phyloP scores from a whole-genome alignment of 1,140 invertebrate genomes.

The Anagrus nilaparvatae region DNA sequence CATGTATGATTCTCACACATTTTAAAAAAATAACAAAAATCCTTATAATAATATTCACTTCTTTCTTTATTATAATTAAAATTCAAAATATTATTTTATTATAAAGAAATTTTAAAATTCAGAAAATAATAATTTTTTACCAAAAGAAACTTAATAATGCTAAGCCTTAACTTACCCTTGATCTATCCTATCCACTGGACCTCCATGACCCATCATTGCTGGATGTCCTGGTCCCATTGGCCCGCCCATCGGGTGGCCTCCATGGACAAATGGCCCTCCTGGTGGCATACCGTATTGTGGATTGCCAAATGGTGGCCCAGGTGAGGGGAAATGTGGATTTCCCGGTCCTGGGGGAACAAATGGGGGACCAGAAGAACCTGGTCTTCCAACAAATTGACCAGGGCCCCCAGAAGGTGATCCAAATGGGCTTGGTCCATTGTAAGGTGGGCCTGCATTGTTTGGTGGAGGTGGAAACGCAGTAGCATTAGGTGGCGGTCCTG shows the following conservation, averaged over 20 bases:
- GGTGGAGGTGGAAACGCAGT: slow-evolving; percentile 53
- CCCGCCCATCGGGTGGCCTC: slow-evolving; percentile 49
- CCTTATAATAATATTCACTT: too few relatives aligned
- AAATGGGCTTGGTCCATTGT: slow-evolving; percentile 54
- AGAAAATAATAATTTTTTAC: slow-evolving; percentile 9
- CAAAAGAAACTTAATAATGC: neutral
- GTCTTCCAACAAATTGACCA: slow-evolving; percentile 52
- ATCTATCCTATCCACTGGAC: slow-evolving; percentile 60
- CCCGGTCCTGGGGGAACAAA: slow-evolving; percentile 50
- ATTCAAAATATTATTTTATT: too few relatives aligned
- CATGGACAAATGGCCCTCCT: slow-evolving; percentile 56
- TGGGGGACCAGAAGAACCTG: slow-evolving; percentile 57
- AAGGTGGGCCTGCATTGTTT: slow-evolving; percentile 50
- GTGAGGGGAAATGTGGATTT: slow-evolving; percentile 55
- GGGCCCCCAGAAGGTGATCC: slow-evolving; percentile 56
- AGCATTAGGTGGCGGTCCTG: slow-evolving; percentile 49
- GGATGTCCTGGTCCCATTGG: slow-evolving; percentile 51
- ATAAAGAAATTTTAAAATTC: too few relatives aligned
- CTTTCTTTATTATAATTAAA: too few relatives aligned
- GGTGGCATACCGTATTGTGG: slow-evolving; percentile 60
- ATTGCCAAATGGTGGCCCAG: slow-evolving; percentile 51
- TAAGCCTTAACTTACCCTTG: slow-evolving; percentile 54
- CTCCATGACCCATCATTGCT: slow-evolving; percentile 56
- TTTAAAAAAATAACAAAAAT: too few relatives aligned
- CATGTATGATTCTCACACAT: too few relatives aligned